Percentiles rank a stretch among this genome's conserved stretches.
phyloP scores from a whole-genome alignment of 2,888 invertebrate species.

The Oxycera nigricornis region DNA sequence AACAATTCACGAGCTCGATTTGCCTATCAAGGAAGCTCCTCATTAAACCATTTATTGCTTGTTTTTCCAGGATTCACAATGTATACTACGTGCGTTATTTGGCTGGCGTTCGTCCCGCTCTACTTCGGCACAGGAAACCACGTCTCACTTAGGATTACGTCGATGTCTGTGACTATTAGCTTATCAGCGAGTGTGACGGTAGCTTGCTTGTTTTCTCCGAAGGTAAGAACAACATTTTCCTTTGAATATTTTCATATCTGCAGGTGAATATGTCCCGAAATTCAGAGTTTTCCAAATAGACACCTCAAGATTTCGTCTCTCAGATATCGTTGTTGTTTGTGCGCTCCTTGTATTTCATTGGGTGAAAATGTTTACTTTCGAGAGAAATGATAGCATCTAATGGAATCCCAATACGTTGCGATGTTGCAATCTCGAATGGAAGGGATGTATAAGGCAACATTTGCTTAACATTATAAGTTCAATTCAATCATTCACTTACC shows the following conservation, averaged over 20 bases:
- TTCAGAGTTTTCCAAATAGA: background rate
- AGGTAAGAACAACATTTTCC: slow-evolving; percentile 67
- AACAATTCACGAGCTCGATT: too few relatives aligned
- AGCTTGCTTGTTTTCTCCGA: slow-evolving; percentile 91
- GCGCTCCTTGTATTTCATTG: background rate
- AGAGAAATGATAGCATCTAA: slow-evolving; percentile 10
- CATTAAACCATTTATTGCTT: too few relatives aligned
- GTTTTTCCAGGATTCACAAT: slow-evolving; percentile 84
- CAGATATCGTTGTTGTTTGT: background rate
- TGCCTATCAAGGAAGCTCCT: too few relatives aligned
- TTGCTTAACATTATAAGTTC: background rate
- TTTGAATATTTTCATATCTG: background rate
- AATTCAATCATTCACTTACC: slow-evolving; percentile 5
- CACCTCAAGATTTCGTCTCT: background rate
- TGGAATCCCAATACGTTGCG: slow-evolving; percentile 12
- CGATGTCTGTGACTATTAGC: slow-evolving; percentile 95
- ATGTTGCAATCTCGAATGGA: background rate
- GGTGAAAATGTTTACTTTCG: background rate
- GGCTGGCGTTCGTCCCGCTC: slow-evolving; percentile 96
- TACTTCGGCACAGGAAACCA: slow-evolving; percentile 96
- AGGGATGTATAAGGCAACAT: background rate
- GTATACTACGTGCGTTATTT: slow-evolving; percentile 98
- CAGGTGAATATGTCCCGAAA: background rate
- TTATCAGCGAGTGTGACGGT: slow-evolving; percentile 93
- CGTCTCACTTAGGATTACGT: slow-evolving; percentile 89